phyloP scores from a whole-genome alignment of 2,113 vertebrate genomes.

The Regulus satrapa region DNA sequence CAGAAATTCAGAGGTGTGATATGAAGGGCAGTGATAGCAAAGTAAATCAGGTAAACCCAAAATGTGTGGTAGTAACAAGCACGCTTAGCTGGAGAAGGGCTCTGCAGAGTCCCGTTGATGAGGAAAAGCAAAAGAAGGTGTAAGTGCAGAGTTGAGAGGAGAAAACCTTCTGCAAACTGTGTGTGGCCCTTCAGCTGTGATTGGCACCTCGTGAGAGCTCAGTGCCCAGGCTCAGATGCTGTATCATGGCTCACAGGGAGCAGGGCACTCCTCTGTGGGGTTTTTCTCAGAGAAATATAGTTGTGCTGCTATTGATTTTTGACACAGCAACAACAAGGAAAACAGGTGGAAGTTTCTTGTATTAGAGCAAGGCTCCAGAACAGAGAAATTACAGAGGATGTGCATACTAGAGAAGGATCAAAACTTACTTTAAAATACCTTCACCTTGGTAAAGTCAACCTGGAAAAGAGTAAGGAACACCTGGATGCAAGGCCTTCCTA shows the following conservation, averaged over 20 bases:
- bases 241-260: neutral
- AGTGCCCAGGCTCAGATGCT: fast-evolving
- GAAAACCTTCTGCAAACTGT: neutral
- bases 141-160: neutral
- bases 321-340: neutral
- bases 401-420: fast-evolving
- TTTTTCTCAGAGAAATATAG: neutral
- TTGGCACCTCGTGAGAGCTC: neutral
- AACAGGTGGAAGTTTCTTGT: neutral
- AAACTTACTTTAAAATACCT: neutral
- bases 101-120: neutral
- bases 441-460: neutral
- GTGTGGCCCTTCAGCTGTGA: neutral
- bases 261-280: neutral
- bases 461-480: neutral
- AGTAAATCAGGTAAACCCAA: neutral
- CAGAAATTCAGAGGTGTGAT: neutral
- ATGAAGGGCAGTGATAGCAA: neutral
- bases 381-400: neutral
- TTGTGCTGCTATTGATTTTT: neutral
- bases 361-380: neutral
- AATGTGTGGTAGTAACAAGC: neutral
- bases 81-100: neutral
- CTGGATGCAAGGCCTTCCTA: neutral
- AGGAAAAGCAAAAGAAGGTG: neutral